These are phyloP conservation scores for Atherinomorus stipes DNA, from an alignment of 2,113 vertebrate species.

Conservation along the genomic window DNA sequence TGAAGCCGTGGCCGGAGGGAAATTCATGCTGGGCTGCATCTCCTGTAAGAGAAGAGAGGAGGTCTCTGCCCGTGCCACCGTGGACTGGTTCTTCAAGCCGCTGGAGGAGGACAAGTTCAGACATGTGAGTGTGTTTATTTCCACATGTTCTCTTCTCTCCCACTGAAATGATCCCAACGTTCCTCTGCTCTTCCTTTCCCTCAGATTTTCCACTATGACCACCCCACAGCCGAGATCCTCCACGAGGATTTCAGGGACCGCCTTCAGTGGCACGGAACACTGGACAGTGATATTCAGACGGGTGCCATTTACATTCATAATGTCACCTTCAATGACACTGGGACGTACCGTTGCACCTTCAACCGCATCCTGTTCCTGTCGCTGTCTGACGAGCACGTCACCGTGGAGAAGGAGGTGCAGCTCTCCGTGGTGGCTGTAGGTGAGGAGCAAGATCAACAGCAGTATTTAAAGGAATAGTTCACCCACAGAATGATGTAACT, in stretches of 20 bases:
- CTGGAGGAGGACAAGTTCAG: conserved; percentile 77
- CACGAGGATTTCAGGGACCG: conserved; percentile 81
- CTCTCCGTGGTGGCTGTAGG: conserved; percentile 86
- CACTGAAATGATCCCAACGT: not conserved
- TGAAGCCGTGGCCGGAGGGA: conserved; percentile 82
- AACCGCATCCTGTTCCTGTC: conserved; percentile 83
- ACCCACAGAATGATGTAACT: too few species aligned
- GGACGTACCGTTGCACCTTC: conserved; percentile 87
- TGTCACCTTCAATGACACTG: conserved; percentile 86
- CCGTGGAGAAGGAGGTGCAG: conserved; percentile 85
- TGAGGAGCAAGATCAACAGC: conserved; percentile 50
- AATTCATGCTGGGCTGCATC: conserved; percentile 89
- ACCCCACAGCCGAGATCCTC: conserved; percentile 70
- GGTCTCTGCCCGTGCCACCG: conserved; percentile 79
- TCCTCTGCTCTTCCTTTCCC: not conserved
- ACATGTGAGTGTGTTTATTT: conserved; percentile 66
- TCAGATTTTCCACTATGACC: conserved; percentile 88
- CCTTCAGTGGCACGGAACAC: conserved; percentile 86
- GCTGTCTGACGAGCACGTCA: conserved; percentile 64
- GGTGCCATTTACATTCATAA: conserved; percentile 85
- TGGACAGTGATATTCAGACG: conserved; percentile 84
- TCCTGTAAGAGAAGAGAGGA: conserved; percentile 91
- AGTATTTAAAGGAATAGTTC: too few species aligned
- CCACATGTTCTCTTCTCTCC: not conserved
- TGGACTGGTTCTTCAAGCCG: conserved; percentile 88